phyloP scores from a whole-genome alignment of 2,888 invertebrate genomes.

The Caenorhabditis japonica region DNA sequence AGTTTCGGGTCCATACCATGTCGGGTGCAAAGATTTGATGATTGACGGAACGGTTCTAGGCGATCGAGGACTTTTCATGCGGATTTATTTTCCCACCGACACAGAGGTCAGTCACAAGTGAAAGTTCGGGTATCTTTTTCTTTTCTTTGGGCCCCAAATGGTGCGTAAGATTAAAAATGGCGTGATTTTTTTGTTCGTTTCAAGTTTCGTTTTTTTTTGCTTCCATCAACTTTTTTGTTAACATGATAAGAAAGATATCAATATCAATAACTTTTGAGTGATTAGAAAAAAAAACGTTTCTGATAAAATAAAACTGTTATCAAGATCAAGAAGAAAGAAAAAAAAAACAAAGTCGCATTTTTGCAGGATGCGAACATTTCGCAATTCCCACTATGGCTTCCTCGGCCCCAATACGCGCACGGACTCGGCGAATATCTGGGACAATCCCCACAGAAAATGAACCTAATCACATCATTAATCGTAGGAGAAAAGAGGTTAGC shows the following conservation, averaged over 20 bases:
- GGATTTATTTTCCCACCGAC: slow-evolving; percentile 82
- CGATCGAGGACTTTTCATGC: slow-evolving; percentile 80
- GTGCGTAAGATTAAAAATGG: too few species aligned
- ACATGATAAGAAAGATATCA: slow-evolving; percentile 4
- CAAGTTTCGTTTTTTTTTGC: too few species aligned
- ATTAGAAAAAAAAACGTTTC: too few species aligned
- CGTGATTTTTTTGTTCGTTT: too few species aligned
- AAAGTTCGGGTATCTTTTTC: too few species aligned
- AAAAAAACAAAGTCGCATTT: neutral
- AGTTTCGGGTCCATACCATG: slow-evolving; percentile 69
- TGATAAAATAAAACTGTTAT: too few species aligned
- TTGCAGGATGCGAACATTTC: slow-evolving; percentile 26
- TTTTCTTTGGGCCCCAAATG: too few species aligned
- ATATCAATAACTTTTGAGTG: too few species aligned
- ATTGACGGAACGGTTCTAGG: slow-evolving; percentile 78
- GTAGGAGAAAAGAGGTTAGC: slow-evolving; percentile 71
- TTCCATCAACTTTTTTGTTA: too few species aligned
- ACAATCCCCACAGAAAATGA: slow-evolving; percentile 70
- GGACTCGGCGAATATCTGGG: slow-evolving; percentile 79
- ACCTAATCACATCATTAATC: slow-evolving; percentile 70
- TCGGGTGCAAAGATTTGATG: slow-evolving; percentile 82
- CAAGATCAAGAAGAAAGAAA: too few species aligned
- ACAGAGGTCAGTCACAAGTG: slow-evolving; percentile 65
- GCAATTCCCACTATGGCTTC: slow-evolving; percentile 80
- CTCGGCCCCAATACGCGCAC: slow-evolving; percentile 80